Percentiles rank a stretch among this genome's conserved stretches.
Conservation (phyloP, 2,797 vertebrate genomes). For the Huso huso region DNA sequence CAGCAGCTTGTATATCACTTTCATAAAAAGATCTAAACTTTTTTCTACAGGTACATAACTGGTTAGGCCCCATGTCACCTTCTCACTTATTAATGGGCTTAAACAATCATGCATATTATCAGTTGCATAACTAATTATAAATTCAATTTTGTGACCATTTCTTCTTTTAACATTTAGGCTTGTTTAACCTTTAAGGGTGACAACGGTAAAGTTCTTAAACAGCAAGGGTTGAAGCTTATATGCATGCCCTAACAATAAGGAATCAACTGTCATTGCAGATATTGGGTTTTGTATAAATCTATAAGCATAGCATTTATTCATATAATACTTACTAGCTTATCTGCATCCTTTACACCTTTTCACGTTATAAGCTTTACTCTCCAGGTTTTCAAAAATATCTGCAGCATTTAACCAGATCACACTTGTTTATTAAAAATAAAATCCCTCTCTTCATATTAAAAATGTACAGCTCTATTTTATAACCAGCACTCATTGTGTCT, state of each 20-base stretch:
- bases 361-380: neutral
- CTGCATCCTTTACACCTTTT: neutral
- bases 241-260: neutral
- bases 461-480: slow-evolving; percentile 3
- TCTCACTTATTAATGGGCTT: no score
- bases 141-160: neutral
- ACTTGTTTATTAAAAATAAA: slow-evolving; percentile 3
- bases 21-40: no score
- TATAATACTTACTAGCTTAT: slow-evolving; percentile 6
- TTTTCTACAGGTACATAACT: no score
- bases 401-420: slow-evolving; percentile 6
- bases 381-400: slow-evolving; percentile 6
- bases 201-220: neutral
- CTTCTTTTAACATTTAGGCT: neutral
- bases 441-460: neutral
- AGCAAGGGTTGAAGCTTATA: neutral
- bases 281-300: slow-evolving; percentile 1
- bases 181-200: neutral
- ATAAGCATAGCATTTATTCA: slow-evolving; percentile 5
- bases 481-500: slow-evolving; percentile 1
- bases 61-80: no score
- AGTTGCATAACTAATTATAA: no score
- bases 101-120: no score
- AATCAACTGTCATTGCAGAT: slow-evolving; percentile 8
- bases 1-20: no score